Base-by-base conservation (phyloP, 1,140 invertebrate species). In the Zaprionus lachaisei region DNA sequence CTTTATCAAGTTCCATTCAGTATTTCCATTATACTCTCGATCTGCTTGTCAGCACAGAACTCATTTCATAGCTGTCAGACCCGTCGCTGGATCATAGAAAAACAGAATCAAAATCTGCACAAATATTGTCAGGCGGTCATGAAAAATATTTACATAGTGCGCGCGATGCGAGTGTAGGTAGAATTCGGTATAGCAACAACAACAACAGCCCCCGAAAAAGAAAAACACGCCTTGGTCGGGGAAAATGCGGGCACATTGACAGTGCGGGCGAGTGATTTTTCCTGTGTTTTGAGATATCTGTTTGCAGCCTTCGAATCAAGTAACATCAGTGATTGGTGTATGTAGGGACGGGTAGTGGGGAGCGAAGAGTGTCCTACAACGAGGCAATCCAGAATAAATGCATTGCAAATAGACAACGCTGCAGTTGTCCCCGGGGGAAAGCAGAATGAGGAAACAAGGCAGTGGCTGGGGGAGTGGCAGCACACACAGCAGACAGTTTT, bases 261-360 rank as follows among this genome's bases (percentile, higher is more conserved):
- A 89, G 85, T 90, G 79, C 76, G 85, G 81, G 85, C 85, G 85
- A 89, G 85, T 89, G 85, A 89, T 89, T 89, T 89, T 89, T 89
- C 85, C 85, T 89, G 85, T 89, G 77, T 72, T 83, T 83, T 61
- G 37, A 62, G 58, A 41, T 79, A 76, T 80, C 62, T 73, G 77
- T 51, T 58, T 58, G 44, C 75, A 58, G 75, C 41, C 63, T 77
- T 49, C 37, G 72, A 77, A 62, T 73, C 69, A 72, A 72, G 62
- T 71, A 65, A 63, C 72, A 62, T 44, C 38, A 17, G 62, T 17
- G 34, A 28, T 5, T 2, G 31, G 20, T 6, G 2, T 5, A n/a
- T 20, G 17, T 22, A 51, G 7, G 37, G 11, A n/a, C 51, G 66
- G 71, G 54, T 6, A 2, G 22, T 22, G 56, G 71, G 75, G 54